Evolutionary conservation across 2,113 vertebrate species (phyloP), one percentile per base, ranked within the genome.

Genomic region (Heteronetta atricapilla): DNA sequence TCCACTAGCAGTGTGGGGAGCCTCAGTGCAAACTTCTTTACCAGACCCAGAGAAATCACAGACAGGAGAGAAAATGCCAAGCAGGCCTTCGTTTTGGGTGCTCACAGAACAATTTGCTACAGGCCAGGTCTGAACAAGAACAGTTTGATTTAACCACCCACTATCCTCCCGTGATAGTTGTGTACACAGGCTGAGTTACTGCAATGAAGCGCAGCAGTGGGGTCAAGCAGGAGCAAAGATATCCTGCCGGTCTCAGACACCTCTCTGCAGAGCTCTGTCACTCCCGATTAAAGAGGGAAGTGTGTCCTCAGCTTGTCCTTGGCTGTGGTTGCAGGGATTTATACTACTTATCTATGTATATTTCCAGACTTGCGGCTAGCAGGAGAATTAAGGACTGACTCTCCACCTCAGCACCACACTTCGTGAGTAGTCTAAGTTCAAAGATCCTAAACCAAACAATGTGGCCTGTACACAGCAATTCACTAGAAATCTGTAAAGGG

Each of bases 221-320:
- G 64, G 53, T 64, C 64, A 52, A 60, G 63, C 42, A 90, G 28
- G 25, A 89, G 63, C 40, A 63, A 62, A 42, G 31, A 28, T 36
- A 90, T 68, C n/a, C 38, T 87, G 68, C 29, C 59, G 60, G 60
- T 63, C 55, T 34, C 53, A 90, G 48, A 40, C 17, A 18, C 29
- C 10, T 76, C 52, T 70, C 74, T 0, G 0, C 59, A 88, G 59
- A 88, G 48, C 36, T 53, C 23, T 15, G 12, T 50, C 10, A 7
- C 53, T 89, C 46, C 26, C 34, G n/a, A 48, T 68, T 72, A 87
- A 38, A 33, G 33, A 75, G 9, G 14, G 12, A 59, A 64, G 38
- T 0, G 0, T n/a, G 33, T 63, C 48, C 46, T 52, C 63, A 72
- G 59, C 31, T 81, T 11, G 74, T 11, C 11, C 34, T 4, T 4